phyloP scores from a whole-genome alignment of 1,140 invertebrate species.

The Procambarus clarkii region DNA sequence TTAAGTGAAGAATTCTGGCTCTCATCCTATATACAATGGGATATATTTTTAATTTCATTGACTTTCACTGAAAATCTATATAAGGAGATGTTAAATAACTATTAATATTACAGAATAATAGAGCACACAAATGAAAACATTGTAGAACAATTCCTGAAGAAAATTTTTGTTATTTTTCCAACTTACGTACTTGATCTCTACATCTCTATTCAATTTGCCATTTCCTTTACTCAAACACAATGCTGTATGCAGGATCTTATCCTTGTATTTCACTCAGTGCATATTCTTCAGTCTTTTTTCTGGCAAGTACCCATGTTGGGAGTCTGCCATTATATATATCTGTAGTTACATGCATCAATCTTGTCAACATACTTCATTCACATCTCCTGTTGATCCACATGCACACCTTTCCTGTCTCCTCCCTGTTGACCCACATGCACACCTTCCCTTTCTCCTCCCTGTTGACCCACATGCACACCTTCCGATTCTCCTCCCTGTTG shows the following conservation, averaged over 20 bases:
- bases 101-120: no score
- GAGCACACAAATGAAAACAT: no score
- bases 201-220: not conserved
- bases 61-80: no score
- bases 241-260: not conserved
- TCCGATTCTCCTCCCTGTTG: not conserved
- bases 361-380: not conserved
- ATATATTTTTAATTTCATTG: no score
- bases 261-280: not conserved
- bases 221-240: not conserved
- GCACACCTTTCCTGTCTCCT: not conserved
- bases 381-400: not conserved
- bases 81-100: no score
- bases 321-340: not conserved
- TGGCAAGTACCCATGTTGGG: no score
- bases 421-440: not conserved
- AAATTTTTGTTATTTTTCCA: not conserved
- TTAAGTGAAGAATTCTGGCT: no score
- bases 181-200: not conserved
- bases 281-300: not conserved
- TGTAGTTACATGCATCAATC: not conserved
- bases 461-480: not conserved
- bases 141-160: no score
- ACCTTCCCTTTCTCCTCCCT: not conserved
- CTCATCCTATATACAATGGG: no score